Base-by-base conservation (phyloP, 2,797 vertebrate species). In the Lophotriccus pileatus region DNA sequence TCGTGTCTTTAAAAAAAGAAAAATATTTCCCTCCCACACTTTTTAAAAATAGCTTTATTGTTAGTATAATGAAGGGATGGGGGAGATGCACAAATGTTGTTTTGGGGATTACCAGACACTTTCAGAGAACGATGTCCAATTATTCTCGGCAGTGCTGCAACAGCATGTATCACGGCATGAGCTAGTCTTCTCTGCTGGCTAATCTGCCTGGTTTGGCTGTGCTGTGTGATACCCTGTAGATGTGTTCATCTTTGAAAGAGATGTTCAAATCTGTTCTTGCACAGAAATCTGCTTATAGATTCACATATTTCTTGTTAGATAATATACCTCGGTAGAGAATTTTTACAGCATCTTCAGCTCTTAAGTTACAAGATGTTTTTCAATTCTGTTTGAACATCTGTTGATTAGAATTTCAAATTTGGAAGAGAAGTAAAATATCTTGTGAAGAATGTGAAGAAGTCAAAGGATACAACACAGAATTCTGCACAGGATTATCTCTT, bases 321-420 rank as follows among this genome's bases (percentile, higher is more conserved):
- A 67, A 37, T 39, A 23, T 23, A 53, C 9, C 34, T 70, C 18
- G 7, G 14, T 37, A 28, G 62, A 53, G 44, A 69, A 9, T 55
- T 69, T 76, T 79, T 82, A 28, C 34, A 62, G 39, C 7, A 27
- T 67, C 60, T 77, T 44, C 12, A 37, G 62, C 58, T 91, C 59
- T 53, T 39, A 63, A 62, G 34, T 93, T 50, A 70, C 30, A 47
- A 87, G 49, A 34, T 77, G 66, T 91, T 96, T 94, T 76, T 79
- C 87, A 87, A 49, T 82, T 96, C 56, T 88, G 12, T 75, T 87
- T 89, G 80, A 94, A 81, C 37, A 49, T 92, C 66, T 87, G 39
- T 68, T 60, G 55, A 41, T 93, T 83, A 84, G 83, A 96, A 96
- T 97, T 97, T 94, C 81, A 94, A 30, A 95, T 94, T 37, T 93